Base-by-base conservation (phyloP, 2,113 vertebrate species). In the Chlorodrepanis virens region DNA sequence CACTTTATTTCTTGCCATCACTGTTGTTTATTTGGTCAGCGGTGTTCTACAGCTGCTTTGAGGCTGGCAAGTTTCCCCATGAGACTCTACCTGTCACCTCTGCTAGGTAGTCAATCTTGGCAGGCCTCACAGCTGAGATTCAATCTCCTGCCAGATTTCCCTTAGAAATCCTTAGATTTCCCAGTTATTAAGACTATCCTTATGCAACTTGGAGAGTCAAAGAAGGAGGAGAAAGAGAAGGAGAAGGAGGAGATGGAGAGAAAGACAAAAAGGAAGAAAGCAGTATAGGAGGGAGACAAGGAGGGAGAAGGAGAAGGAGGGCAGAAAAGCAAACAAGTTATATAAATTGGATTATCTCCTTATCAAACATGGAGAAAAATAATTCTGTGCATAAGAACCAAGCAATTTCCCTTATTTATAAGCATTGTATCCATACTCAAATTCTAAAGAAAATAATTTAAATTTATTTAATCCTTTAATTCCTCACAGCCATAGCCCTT, bases 381-480 rank as follows among this genome's bases (percentile, higher is more conserved):
- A 9, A 7, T 59, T 71, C 84, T 68, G 45, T 44, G 18, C 28
- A n/a, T 18, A 56, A 12, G 25, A 78, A 81, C 11, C 14, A 88
- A 93, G 14, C 7, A 81, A 17, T 82, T 91, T 75, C 18, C 27
- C 21, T 63, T 78, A 60, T 60, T 83, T 88, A 53, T 31, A 79
- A 94, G 4, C 3, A 7, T 33, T 60, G 19, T 49, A 64, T 63
- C 33, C 42, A 37, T 64, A 86, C 35, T 75, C 45, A 71, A 80
- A 81, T 96, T 69, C 63, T 52, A 70, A 94, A 94, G 83, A 86
- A 75, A 76, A n/a, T 23, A 40, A 19, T 71, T 76, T 23, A 76
- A 91, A 87, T 67, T 76, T 37, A 82, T 87, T 83, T 76, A 96
- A 96, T 93, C 89, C 63, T 90, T 96, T 96, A 96, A 94, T 96